Evolutionary conservation across 1,140 invertebrate genomes (phyloP).

Genomic region (Micrasema minimum): DNA sequence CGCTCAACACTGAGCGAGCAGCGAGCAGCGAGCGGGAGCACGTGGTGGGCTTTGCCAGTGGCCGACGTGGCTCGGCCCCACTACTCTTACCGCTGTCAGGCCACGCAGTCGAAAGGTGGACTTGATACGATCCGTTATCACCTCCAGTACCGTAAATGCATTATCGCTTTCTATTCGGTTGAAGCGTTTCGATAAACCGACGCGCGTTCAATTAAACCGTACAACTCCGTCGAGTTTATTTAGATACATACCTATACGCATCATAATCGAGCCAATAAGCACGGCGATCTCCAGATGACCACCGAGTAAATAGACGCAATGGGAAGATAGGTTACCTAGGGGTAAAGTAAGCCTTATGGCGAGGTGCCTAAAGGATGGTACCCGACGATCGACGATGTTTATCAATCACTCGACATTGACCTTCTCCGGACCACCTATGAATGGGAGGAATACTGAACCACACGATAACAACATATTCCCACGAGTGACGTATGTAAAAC

Average conservation of each 20-base stretch:
- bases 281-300: not conserved
- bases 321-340: not conserved
- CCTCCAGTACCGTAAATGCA: not conserved
- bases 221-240: constrained; percentile 4
- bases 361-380: not conserved
- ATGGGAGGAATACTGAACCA: constrained; percentile 14
- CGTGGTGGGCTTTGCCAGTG: constrained; percentile 5
- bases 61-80: constrained; percentile 31
- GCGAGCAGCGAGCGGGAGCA: constrained; percentile 5
- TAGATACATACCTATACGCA: not conserved
- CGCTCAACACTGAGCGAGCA: not conserved
- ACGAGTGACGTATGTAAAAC: not conserved
- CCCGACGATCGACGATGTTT: not conserved
- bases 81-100: not conserved
- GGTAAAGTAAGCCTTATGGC: not conserved
- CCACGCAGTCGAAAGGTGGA: not conserved
- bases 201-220: not conserved
- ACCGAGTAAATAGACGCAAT: not conserved
- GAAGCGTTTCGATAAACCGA: not conserved
- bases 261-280: not conserved
- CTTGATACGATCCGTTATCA: not conserved
- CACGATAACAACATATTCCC: not conserved
- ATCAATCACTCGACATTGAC: constrained; percentile 19
- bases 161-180: not conserved
- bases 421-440: constrained; percentile 5